These are phyloP conservation scores for Thereva unica DNA, from an alignment of 2,888 invertebrate species.

Conservation along the genomic window DNA sequence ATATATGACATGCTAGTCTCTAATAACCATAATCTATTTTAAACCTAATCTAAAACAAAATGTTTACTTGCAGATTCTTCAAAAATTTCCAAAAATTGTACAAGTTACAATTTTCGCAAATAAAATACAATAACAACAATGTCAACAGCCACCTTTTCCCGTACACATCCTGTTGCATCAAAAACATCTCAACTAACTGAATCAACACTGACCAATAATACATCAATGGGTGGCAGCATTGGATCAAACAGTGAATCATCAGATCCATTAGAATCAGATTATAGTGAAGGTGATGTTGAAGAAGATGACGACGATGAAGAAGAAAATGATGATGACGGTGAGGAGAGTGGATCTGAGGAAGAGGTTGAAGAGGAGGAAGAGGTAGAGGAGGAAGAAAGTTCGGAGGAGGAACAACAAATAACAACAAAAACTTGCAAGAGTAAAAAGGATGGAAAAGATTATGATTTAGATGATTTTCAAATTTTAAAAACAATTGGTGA, in stretches of 20 bases:
- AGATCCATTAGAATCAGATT: constrained; percentile 57
- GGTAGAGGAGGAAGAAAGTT: neutral
- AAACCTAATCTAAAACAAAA: too few species aligned
- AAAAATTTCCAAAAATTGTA: too few species aligned
- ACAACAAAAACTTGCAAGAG: neutral
- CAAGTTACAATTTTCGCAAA: too few species aligned
- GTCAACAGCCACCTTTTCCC: constrained; percentile 55
- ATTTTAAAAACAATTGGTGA: constrained; percentile 87
- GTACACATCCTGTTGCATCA: constrained; percentile 39
- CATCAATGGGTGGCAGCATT: constrained; percentile 44
- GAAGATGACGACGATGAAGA: constrained; percentile 28
- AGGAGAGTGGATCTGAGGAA: constrained; percentile 25
- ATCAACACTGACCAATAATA: constrained; percentile 49
- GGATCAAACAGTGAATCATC: constrained; percentile 54
- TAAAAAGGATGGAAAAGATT: constrained; percentile 60
- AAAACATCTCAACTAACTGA: constrained; percentile 43
- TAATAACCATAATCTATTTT: too few species aligned
- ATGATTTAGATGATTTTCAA: constrained; percentile 78
- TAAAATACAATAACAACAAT: constrained; percentile 42
- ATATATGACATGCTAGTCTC: too few species aligned
- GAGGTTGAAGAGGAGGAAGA: constrained; percentile 26
- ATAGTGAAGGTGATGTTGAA: constrained; percentile 50
- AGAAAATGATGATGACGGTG: constrained; percentile 24
- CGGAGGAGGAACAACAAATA: constrained; percentile 10
- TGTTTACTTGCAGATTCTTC: too few species aligned